A percentile compares a stretch with the other conserved stretches of the same genome.
Conservation (phyloP, 2,888 invertebrate species). For the Phaedon cochleariae region DNA sequence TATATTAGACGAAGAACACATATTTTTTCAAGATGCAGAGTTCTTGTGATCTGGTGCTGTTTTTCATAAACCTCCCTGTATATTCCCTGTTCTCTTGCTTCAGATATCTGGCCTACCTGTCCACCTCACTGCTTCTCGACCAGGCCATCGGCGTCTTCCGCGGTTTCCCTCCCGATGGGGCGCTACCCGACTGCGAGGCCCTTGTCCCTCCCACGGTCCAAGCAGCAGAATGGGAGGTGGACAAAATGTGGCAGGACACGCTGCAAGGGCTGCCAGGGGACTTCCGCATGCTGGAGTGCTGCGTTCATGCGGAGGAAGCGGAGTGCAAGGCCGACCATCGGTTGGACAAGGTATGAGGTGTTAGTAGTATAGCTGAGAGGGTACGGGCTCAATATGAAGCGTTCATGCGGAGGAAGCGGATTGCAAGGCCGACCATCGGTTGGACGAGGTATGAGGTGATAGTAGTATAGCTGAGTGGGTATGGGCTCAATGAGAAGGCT, state of each 20-base stretch:
- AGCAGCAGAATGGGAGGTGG: constrained; percentile 62
- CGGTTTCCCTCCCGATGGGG: constrained; percentile 56
- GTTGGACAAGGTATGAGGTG: constrained; percentile 56
- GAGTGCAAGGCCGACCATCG: constrained; percentile 56
- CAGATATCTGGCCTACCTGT: constrained; percentile 61
- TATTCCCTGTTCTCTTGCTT: constrained; percentile 5
- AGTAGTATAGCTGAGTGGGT: too few relatives aligned
- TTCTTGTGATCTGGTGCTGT: too few relatives aligned
- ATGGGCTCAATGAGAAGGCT: too few relatives aligned
- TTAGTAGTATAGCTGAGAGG: too few relatives aligned
- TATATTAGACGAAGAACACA: too few relatives aligned
- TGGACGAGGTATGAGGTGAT: too few relatives aligned
- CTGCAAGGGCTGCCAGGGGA: constrained; percentile 57
- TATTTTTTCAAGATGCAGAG: too few relatives aligned
- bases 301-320: constrained; percentile 48
- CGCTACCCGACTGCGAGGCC: constrained; percentile 56
- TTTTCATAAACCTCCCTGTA: too few relatives aligned
- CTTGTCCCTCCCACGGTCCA: constrained; percentile 50
- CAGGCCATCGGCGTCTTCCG: constrained; percentile 59
- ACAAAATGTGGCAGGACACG: constrained; percentile 61
- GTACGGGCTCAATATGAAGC: too few relatives aligned
- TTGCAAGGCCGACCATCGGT: too few relatives aligned
- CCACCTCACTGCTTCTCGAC: constrained; percentile 60
- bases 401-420: too few relatives aligned
- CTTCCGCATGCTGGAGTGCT: constrained; percentile 55